Evolutionary conservation across 2,888 invertebrate genomes (phyloP), one percentile per base, ranked within the genome.

Genomic region (Drosophila peninsularis): DNA sequence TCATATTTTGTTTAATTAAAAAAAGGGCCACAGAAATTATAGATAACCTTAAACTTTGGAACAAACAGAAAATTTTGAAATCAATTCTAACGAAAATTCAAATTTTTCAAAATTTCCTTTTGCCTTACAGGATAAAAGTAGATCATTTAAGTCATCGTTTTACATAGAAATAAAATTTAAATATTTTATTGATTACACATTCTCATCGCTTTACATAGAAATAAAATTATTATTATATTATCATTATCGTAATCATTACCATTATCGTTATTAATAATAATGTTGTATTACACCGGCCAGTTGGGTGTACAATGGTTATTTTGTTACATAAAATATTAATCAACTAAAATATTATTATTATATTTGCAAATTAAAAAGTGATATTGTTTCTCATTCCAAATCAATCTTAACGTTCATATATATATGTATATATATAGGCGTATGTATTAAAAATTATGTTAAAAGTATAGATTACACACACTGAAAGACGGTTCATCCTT

Each of bases 361-460:
- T 41, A 44, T 41, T 77, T 71, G 76, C 74, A 62, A 58, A 65
- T 74, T 74, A 66, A 78, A 74, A 78, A 71, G 61, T 73, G 78
- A 47, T 62, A 54, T 53, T 36, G 24, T 50, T 32, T 55, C 54
- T 49, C 14, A 14, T 36, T 47, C 17, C 30, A 24, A 49, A 30
- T 30, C 30, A 30, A 30, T 30, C 10, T 30, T 30, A 10, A 30
- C 10, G 30, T 30, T 1, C n/a, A n/a, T n/a, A 45, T 45, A 27
- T n/a, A 45, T 45, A 30, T 45, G 2, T 45, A 27, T 27, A 27
- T 45, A 45, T 21, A 41, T 19, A 19, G 11, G 9, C 5, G 4
- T 44, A 19, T 41, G 6, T 44, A 21, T 64, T 30, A 57, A 68
- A 63, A 68, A 47, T 24, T 63, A 63, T 47, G 45, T 61, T 68